These are phyloP conservation scores for Notiomystis cincta DNA, from an alignment of 2,113 vertebrate species.

Conservation along the genomic window DNA sequence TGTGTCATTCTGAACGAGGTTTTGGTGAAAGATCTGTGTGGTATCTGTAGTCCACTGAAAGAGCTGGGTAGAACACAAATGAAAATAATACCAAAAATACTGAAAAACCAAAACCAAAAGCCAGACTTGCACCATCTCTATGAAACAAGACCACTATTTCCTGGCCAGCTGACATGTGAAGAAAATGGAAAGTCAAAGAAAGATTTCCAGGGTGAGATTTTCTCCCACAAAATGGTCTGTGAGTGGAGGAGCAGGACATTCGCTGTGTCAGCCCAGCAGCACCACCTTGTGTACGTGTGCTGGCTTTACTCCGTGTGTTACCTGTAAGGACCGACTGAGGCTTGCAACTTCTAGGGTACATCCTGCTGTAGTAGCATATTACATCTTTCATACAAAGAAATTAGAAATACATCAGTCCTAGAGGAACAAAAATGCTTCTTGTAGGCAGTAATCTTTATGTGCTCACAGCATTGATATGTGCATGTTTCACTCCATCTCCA, in stretches of 20 bases:
- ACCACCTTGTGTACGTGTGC: slow-evolving; percentile 25
- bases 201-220: not conserved
- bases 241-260: not conserved
- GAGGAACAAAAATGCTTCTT: not conserved
- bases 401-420: not conserved
- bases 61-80: rapidly evolving
- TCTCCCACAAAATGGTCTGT: not conserved
- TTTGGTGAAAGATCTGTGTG: not conserved
- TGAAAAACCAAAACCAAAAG: not conserved
- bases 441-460: not conserved
- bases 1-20: not conserved
- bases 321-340: not conserved
- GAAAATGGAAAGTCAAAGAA: not conserved
- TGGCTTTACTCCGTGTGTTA: not conserved
- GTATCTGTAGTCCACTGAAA: not conserved
- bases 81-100: not conserved
- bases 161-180: not conserved
- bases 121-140: not conserved
- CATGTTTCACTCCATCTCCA: not conserved
- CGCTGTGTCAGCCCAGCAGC: slow-evolving; percentile 3
- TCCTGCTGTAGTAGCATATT: not conserved
- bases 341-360: not conserved
- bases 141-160: not conserved
- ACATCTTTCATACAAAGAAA: not conserved
- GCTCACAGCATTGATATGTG: not conserved